Base-by-base conservation (phyloP, 2,888 invertebrate species). In the Artemia sinica region DNA sequence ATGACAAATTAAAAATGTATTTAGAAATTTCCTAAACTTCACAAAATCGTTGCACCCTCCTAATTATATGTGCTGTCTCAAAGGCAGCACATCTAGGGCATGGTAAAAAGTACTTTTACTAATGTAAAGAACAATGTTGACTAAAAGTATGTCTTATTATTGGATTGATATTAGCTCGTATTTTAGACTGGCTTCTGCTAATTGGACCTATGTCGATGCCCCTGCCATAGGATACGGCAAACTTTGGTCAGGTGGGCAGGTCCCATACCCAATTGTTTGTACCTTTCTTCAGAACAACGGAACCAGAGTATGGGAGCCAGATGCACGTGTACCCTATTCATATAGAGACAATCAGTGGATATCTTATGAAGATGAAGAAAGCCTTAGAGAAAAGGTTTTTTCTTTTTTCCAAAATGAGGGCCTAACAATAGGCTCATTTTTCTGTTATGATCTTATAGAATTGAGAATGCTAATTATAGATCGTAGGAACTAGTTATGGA, bases 291-390 rank as follows among this genome's bases (percentile, higher is more conserved):
- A 79, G 12, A 76, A 77, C 12, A 83, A 83, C 58, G 82, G 84
- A 2, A 78, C 79, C 0, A 79, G 80, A 8, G 78, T 84, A 52
- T 87, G 84, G 75, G 88, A 91, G 74, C 77, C 80, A 10, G 82
- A 84, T 58, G 84, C 86, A 8, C 83, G 83, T 75, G 90, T 89
- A 65, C 90, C 92, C 0, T 93, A 88, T 78, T 81, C 87, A 9
- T 85, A 83, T 73, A 82, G 82, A 71, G 79, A 80, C 67, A 78
- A 78, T 14, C 87, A 91, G 74, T 93, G 93, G 93, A 82, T 91
- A 65, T 89, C 91, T 0, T 91, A 84, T 76, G 92, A 92, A 72
- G 83, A 86, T 74, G 80, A 82, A 49, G 77, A 80, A 67, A 91
- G 91, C 77, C 81, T 89, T 3, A 79, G 79, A 69, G 83, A 83